A percentile compares a stretch with the other conserved stretches of the same genome.
These are phyloP conservation scores for Cheracebus regulus DNA, from an alignment of 2,797 vertebrate species.

Conservation along the genomic window DNA sequence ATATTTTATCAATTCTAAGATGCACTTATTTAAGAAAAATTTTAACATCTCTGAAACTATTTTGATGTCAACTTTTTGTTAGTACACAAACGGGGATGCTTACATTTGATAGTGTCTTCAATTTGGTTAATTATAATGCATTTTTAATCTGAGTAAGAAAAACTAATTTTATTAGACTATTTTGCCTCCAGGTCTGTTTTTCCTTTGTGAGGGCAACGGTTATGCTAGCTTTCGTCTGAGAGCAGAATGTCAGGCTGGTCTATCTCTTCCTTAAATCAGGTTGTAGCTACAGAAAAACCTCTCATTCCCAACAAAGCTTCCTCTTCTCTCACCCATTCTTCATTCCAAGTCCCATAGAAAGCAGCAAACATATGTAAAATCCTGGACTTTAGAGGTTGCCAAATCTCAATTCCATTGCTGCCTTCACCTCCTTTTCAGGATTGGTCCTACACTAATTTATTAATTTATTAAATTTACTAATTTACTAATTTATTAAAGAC, in stretches of 20 bases:
- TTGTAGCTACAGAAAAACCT: background rate
- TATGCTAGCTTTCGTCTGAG: background rate
- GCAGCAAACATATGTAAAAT: background rate
- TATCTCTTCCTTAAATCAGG: background rate
- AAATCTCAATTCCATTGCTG: background rate
- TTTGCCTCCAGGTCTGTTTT: background rate
- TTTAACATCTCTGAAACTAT: background rate
- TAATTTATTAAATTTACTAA: background rate
- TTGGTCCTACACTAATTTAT: background rate
- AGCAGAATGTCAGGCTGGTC: background rate
- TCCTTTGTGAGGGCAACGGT: background rate
- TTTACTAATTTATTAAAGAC: background rate
- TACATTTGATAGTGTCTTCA: background rate
- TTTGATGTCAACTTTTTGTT: background rate
- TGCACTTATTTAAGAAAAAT: background rate
- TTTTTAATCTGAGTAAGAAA: background rate
- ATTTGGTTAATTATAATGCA: background rate
- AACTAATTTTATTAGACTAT: background rate
- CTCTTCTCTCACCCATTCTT: background rate
- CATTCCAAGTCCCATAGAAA: background rate
- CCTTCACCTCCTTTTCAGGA: background rate
- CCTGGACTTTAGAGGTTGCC: background rate
- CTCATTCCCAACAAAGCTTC: background rate
- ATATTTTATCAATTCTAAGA: background rate
- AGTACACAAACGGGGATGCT: background rate